phyloP scores from a whole-genome alignment of 2,888 invertebrate genomes.

The Drosophila tripunctata region DNA sequence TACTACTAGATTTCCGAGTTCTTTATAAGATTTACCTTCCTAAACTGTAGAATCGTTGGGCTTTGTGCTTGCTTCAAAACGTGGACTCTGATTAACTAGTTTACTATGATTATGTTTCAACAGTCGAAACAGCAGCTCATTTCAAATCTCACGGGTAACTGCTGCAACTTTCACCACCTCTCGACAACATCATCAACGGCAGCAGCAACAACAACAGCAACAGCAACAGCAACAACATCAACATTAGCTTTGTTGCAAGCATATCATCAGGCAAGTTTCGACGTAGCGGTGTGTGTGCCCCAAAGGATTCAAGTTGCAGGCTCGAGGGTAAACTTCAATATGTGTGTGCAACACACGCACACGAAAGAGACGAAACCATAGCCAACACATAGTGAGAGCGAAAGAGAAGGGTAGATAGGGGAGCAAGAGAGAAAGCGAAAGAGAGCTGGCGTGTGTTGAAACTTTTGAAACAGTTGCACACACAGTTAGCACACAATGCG shows the following conservation, averaged over 20 bases:
- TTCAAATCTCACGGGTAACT: slow-evolving; percentile 30
- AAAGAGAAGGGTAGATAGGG: not conserved
- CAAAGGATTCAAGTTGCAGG: slow-evolving; percentile 52
- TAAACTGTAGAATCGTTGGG: not conserved
- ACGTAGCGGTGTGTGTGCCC: slow-evolving; percentile 60
- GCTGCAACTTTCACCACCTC: slow-evolving; percentile 43
- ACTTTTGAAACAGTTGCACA: slow-evolving; percentile 76
- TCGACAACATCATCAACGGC: slow-evolving; percentile 19
- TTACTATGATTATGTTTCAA: slow-evolving; percentile 5
- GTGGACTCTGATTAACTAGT: not conserved
- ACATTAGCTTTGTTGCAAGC: slow-evolving; percentile 26
- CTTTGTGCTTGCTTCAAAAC: not conserved
- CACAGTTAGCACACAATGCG: slow-evolving; percentile 68
- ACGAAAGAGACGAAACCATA: slow-evolving; percentile 28
- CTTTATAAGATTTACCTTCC: not conserved
- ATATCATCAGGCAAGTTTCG: slow-evolving; percentile 69
- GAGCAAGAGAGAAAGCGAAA: not conserved
- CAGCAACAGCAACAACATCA: slow-evolving; percentile 20
- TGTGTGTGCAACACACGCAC: slow-evolving; percentile 29
- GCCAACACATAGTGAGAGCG: not conserved
- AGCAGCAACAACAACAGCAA: slow-evolving; percentile 19
- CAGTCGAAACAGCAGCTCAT: slow-evolving; percentile 29
- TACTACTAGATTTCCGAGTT: not conserved
- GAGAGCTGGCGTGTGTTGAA: slow-evolving; percentile 24
- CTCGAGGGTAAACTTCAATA: slow-evolving; percentile 60